Evolutionary conservation across 2,113 vertebrate genomes (phyloP).

Genomic region (Pica pica): DNA sequence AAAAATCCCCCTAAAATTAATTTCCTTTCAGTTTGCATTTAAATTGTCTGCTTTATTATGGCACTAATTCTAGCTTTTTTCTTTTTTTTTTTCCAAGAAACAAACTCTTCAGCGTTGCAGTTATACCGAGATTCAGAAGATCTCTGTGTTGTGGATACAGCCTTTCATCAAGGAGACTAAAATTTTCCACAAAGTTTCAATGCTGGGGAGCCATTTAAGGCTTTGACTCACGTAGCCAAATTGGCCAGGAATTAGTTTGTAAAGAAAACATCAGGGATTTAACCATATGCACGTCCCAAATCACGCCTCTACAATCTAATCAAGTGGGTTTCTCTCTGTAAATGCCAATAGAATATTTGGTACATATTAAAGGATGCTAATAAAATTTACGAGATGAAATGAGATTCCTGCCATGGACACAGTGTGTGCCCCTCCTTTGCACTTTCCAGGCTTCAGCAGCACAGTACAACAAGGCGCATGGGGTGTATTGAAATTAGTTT

Average conservation of each 20-base stretch:
- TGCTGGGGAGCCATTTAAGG: not conserved
- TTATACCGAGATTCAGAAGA: not conserved
- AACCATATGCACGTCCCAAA: not conserved
- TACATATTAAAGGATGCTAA: not conserved
- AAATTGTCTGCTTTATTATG: not conserved
- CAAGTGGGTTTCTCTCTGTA: not conserved
- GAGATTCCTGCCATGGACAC: not conserved
- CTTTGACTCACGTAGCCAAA: not conserved
- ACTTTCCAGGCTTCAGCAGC: not conserved
- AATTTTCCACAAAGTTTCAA: constrained; percentile 18
- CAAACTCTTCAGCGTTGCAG: not conserved
- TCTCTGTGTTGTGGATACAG: not conserved
- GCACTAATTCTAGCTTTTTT: not conserved
- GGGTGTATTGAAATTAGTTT: not conserved
- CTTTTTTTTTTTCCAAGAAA: not conserved
- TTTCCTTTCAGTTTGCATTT: constrained; percentile 25
- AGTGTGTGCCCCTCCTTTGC: not conserved
- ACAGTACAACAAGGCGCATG: not conserved
- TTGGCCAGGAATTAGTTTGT: constrained; percentile 1
- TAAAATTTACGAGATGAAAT: not conserved
- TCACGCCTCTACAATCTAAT: not conserved
- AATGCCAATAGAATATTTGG: not conserved
- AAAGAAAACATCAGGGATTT: not conserved
- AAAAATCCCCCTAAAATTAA: not conserved
- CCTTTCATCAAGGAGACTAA: constrained; percentile 1